Percentiles rank a stretch among this genome's conserved stretches.
Conservation (phyloP, 2,888 invertebrate species). For the Petrophora chlorosata region DNA sequence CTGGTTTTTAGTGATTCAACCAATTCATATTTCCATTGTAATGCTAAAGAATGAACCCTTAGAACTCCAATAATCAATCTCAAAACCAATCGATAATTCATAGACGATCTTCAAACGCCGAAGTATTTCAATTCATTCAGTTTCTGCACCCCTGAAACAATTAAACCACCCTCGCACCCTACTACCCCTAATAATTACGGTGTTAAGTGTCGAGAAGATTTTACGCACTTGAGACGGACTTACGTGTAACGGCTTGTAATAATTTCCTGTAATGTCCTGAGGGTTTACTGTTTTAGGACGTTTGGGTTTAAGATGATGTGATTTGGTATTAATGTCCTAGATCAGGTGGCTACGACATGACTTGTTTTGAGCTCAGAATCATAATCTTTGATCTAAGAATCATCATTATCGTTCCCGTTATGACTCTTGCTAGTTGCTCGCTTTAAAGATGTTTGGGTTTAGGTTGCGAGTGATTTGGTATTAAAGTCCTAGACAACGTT, state of each 20-base stretch:
- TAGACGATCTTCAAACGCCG: constrained; percentile 50
- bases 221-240: constrained; percentile 67
- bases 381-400: too few relatives aligned
- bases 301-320: constrained; percentile 26
- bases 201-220: constrained; percentile 71
- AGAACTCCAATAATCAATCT: constrained; percentile 44
- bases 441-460: too few relatives aligned
- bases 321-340: constrained; percentile 12
- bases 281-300: constrained; percentile 45
- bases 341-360: too few relatives aligned
- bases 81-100: constrained; percentile 58
- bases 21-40: too few relatives aligned
- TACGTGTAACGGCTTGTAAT: constrained; percentile 56
- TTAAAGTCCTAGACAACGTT: too few relatives aligned
- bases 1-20: too few relatives aligned
- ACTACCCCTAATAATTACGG: constrained; percentile 68
- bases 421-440: too few relatives aligned
- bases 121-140: constrained; percentile 59
- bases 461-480: too few relatives aligned
- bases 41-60: too few relatives aligned
- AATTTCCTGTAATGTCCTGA: constrained; percentile 46
- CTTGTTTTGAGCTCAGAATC: too few relatives aligned
- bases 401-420: too few relatives aligned
- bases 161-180: constrained; percentile 58
- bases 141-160: constrained; percentile 53